Percentiles rank a stretch among this genome's conserved stretches.
Evolutionary conservation across 2,797 vertebrate species (phyloP).

Genomic region (Forpus xanthops): DNA sequence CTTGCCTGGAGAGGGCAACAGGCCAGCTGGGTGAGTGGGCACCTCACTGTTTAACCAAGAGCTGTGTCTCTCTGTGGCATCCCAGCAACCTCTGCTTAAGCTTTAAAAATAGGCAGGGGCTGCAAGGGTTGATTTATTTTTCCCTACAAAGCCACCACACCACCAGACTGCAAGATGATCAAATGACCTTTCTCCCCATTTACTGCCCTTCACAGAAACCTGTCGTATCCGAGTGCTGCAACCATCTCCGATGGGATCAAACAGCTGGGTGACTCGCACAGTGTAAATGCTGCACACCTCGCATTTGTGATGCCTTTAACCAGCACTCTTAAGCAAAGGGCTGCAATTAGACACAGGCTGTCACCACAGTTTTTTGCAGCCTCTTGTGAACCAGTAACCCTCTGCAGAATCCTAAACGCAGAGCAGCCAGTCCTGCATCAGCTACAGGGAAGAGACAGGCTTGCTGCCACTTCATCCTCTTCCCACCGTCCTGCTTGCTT

Average conservation of each 20-base stretch:
- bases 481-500: background rate
- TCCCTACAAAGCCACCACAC: background rate
- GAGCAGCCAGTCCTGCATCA: fast-evolving
- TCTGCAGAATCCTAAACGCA: background rate
- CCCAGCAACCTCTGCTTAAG: background rate
- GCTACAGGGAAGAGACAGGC: background rate
- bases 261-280: fast-evolving
- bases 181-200: conserved; percentile 29
- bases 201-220: conserved; percentile 26
- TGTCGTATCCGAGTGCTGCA: fast-evolving
- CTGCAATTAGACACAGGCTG: background rate
- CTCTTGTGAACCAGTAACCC: background rate
- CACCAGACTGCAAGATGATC: background rate
- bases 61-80: fast-evolving
- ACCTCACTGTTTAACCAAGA: background rate
- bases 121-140: conserved; percentile 5
- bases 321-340: background rate
- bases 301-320: background rate
- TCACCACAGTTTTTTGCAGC: background rate
- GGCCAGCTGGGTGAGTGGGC: background rate
- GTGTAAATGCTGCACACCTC: background rate
- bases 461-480: background rate
- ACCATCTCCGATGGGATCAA: background rate
- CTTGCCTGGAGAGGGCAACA: background rate
- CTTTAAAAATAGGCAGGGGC: background rate